Conservation (phyloP, 2,113 vertebrate genomes). For the Austrofundulus limnaeus region DNA sequence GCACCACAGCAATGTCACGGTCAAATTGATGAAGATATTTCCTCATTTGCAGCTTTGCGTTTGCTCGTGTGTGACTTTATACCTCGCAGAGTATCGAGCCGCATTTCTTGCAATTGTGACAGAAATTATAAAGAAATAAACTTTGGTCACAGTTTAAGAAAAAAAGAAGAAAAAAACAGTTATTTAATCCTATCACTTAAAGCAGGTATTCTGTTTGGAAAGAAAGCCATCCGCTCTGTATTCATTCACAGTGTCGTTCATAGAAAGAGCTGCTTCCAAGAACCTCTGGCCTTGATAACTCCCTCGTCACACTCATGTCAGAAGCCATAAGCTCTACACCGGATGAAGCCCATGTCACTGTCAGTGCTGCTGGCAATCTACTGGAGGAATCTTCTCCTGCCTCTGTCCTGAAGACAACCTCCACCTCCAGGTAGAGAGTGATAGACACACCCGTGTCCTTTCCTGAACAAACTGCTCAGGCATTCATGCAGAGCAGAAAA, state of each 20-base stretch:
- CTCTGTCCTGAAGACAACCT: constrained; percentile 51
- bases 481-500: constrained; percentile 9
- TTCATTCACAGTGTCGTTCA: constrained; percentile 25
- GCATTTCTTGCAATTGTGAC: neutral
- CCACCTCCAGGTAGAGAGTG: constrained; percentile 55
- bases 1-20: too few species aligned
- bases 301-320: constrained; percentile 73
- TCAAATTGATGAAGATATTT: neutral
- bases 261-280: constrained; percentile 19
- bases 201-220: neutral
- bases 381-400: constrained; percentile 31
- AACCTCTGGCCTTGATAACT: constrained; percentile 59
- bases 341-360: constrained; percentile 61
- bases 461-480: neutral
- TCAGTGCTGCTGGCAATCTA: constrained; percentile 48
- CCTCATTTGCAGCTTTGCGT: neutral
- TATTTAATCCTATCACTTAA: neutral
- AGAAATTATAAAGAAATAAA: neutral
- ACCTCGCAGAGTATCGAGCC: neutral
- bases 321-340: constrained; percentile 65
- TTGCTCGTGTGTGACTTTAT: neutral
- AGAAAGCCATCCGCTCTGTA: neutral
- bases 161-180: neutral
- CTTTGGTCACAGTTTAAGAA: neutral
- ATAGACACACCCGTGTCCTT: constrained; percentile 1